Conservation (phyloP, 2,888 invertebrate species). For the Cheilosia vulpina region DNA sequence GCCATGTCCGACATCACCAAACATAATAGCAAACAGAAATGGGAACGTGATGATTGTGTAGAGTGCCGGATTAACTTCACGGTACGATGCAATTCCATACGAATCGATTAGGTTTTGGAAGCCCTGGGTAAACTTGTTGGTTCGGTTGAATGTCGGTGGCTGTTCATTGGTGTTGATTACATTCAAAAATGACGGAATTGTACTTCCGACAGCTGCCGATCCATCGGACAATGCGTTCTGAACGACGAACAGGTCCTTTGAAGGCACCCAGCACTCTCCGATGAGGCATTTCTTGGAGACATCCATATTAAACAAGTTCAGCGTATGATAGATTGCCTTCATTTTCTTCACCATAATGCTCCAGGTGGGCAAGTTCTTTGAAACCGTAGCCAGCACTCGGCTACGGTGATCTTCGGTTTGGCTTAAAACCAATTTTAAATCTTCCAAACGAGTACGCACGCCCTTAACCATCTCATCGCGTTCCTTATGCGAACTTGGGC, state of each 20-base stretch:
- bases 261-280: constrained; percentile 95
- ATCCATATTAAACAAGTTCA: constrained; percentile 96
- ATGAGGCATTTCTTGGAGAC: constrained; percentile 95
- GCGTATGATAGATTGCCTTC: constrained; percentile 97
- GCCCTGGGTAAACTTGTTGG: constrained; percentile 95
- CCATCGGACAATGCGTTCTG: constrained; percentile 92
- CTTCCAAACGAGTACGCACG: constrained; percentile 92
- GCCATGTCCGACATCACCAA: constrained; percentile 97
- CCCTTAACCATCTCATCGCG: constrained; percentile 92
- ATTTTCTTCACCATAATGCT: constrained; percentile 92
- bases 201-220: constrained; percentile 92
- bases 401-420: constrained; percentile 94
- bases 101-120: constrained; percentile 97
- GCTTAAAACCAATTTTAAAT: constrained; percentile 90
- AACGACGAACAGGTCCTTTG: constrained; percentile 88
- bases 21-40: constrained; percentile 98
- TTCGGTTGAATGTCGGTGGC: constrained; percentile 96
- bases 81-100: constrained; percentile 95
- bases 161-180: constrained; percentile 91
- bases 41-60: constrained; percentile 97
- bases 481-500: constrained; percentile 91
- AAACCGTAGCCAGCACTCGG: constrained; percentile 90
- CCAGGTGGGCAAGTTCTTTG: constrained; percentile 93
- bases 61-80: constrained; percentile 95
- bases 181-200: constrained; percentile 96